Conservation (phyloP, 2,797 vertebrate species). For the Amblyopsis hoosieri region DNA sequence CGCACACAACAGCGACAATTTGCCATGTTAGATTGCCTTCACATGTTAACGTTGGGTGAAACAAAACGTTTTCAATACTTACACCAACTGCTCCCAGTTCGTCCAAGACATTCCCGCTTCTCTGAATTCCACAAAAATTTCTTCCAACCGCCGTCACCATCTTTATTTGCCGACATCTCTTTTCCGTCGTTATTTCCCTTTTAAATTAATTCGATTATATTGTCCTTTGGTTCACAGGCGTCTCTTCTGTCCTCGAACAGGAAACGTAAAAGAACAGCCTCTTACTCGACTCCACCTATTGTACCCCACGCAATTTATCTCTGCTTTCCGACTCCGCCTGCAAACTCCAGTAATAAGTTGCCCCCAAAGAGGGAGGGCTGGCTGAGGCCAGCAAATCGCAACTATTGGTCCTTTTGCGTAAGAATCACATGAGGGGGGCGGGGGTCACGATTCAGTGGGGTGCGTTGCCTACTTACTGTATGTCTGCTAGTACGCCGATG, state of each 20-base stretch:
- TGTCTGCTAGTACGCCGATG: background rate
- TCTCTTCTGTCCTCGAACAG: slow-evolving; percentile 54
- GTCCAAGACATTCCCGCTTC: slow-evolving; percentile 91
- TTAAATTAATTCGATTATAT: slow-evolving; percentile 7
- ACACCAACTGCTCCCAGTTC: slow-evolving; percentile 94
- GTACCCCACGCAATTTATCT: slow-evolving; percentile 73
- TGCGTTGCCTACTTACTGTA: background rate
- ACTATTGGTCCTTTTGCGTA: slow-evolving; percentile 59
- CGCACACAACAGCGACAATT: background rate
- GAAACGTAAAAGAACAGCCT: slow-evolving; percentile 72
- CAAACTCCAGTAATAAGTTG: slow-evolving; percentile 73
- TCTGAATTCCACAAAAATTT: slow-evolving; percentile 95
- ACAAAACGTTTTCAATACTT: slow-evolving; percentile 68
- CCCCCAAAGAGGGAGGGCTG: slow-evolving; percentile 60
- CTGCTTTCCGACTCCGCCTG: slow-evolving; percentile 66
- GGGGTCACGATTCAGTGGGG: background rate
- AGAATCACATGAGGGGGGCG: slow-evolving; percentile 29
- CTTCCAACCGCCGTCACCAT: slow-evolving; percentile 90
- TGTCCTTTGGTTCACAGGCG: slow-evolving; percentile 7
- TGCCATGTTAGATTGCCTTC: background rate
- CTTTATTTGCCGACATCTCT: slow-evolving; percentile 91
- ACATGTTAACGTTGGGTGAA: too few species aligned
- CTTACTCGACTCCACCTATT: slow-evolving; percentile 64
- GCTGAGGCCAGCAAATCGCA: slow-evolving; percentile 71
- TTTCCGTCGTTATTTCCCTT: slow-evolving; percentile 42